phyloP scores from a whole-genome alignment of 2,888 invertebrate genomes.

The Encarsia formosa region DNA sequence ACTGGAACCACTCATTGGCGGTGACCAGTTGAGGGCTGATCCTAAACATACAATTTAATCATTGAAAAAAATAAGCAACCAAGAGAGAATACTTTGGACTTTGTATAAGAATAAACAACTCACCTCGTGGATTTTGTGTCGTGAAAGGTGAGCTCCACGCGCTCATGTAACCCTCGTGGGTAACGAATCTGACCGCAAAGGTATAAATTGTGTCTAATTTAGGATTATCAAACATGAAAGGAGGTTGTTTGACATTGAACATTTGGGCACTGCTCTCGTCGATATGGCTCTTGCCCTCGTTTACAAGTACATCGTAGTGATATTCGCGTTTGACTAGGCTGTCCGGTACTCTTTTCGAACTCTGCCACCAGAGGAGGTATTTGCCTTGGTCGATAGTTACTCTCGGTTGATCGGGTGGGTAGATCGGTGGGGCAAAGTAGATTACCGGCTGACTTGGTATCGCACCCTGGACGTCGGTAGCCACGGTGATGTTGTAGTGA shows the following conservation, averaged over 20 bases:
- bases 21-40: background rate
- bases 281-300: constrained; percentile 55
- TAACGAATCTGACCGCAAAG: constrained; percentile 62
- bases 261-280: constrained; percentile 50
- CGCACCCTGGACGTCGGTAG: constrained; percentile 52
- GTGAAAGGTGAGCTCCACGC: constrained; percentile 59
- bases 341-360: constrained; percentile 49
- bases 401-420: constrained; percentile 62
- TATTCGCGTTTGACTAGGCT: constrained; percentile 45
- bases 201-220: constrained; percentile 56
- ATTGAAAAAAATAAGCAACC: background rate
- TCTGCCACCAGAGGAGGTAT: constrained; percentile 65
- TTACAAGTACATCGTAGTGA: constrained; percentile 65
- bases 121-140: constrained; percentile 44
- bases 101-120: constrained; percentile 24
- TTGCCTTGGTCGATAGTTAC: constrained; percentile 60
- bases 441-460: constrained; percentile 53
- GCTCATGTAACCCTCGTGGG: constrained; percentile 61
- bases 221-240: constrained; percentile 56
- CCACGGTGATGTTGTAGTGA: constrained; percentile 55
- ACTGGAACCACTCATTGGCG: constrained; percentile 42
- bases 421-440: constrained; percentile 57
- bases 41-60: background rate
- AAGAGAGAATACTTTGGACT: background rate
- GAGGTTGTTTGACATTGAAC: constrained; percentile 55